These are phyloP conservation scores for Furnarius figulus DNA, from an alignment of 2,113 vertebrate genomes.

Conservation along the genomic window DNA sequence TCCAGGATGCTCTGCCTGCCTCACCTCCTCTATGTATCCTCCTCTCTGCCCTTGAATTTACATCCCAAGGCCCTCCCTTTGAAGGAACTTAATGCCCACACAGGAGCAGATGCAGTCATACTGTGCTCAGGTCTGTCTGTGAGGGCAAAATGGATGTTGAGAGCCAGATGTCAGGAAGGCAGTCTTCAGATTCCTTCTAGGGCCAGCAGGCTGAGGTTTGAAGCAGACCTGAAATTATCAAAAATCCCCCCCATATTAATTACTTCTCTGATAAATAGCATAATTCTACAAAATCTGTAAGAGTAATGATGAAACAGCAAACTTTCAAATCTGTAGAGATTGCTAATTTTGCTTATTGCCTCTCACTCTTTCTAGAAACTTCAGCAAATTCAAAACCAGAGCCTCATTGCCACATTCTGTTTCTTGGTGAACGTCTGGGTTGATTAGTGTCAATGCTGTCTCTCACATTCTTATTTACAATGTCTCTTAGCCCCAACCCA, in stretches of 20 bases:
- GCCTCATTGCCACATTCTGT: background rate
- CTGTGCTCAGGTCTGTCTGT: background rate
- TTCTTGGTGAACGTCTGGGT: background rate
- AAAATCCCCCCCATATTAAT: rapidly evolving
- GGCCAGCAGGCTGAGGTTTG: background rate
- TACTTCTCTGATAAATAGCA: background rate
- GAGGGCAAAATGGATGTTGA: background rate
- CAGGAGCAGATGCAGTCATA: background rate
- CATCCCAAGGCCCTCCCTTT: rapidly evolving
- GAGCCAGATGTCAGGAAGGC: background rate
- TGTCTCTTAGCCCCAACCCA: background rate
- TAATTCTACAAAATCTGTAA: background rate
- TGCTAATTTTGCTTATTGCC: background rate
- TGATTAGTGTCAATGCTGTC: background rate
- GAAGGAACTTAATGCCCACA: background rate
- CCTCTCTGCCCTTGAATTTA: background rate
- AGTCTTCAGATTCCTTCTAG: background rate
- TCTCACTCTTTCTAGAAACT: background rate
- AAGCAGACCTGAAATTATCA: background rate
- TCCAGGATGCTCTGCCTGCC: background rate
- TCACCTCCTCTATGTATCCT: background rate
- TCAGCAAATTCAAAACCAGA: background rate
- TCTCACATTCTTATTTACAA: background rate
- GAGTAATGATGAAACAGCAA: background rate
- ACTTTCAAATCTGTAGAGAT: background rate